Conservation (phyloP, 1,140 invertebrate species). For the Pinna nobilis region DNA sequence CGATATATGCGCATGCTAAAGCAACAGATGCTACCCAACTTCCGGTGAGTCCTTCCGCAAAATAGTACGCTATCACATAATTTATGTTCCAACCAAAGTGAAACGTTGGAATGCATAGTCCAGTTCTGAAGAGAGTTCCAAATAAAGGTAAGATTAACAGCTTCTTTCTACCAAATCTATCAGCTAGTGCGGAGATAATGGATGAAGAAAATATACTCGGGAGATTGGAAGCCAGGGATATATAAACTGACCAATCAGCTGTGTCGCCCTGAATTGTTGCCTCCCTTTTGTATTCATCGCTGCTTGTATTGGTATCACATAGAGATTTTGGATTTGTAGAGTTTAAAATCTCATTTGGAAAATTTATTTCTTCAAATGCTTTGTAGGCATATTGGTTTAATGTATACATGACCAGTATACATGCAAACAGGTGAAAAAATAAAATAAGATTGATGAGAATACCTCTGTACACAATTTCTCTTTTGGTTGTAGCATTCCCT, state of each 20-base stretch:
- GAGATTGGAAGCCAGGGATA: not conserved
- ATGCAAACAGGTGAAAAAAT: no score
- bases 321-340: not conserved
- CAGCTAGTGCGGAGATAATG: not conserved
- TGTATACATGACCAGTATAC: no score
- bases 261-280: not conserved
- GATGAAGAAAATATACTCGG: not conserved
- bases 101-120: conserved; percentile 1
- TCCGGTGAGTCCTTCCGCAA: conserved; percentile 21
- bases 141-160: not conserved
- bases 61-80: conserved; percentile 10
- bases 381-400: conserved; percentile 12
- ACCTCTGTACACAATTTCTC: no score
- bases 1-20: conserved; percentile 4
- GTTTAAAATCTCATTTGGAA: conserved; percentile 16
- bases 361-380: conserved; percentile 7
- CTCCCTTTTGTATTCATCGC: conserved; percentile 7
- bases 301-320: conserved; percentile 16
- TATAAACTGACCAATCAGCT: conserved; percentile 13
- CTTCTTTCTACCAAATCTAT: conserved; percentile 18
- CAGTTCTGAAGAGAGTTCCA: conserved; percentile 14
- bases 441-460: no score
- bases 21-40: conserved; percentile 21
- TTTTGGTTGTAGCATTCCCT: no score
- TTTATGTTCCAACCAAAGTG: conserved; percentile 17